phyloP scores from a whole-genome alignment of 2,113 vertebrate genomes.

The Chascanopsetta lugubris region DNA sequence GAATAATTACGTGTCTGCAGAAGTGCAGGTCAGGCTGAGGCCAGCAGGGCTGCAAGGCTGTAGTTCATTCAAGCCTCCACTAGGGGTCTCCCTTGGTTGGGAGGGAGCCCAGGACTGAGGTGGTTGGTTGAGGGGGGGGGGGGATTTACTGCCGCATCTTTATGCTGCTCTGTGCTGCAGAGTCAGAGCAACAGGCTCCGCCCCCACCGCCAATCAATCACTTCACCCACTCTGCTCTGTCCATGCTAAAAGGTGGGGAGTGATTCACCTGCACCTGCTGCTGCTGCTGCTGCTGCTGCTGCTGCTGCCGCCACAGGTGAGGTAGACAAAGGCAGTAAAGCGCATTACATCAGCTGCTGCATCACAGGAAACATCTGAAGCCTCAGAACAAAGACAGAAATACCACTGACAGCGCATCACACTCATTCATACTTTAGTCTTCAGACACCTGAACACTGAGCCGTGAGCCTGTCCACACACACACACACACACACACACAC shows the following conservation, averaged over 20 bases:
- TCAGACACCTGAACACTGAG: neutral
- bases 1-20: constrained; percentile 45
- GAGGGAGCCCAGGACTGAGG: constrained; percentile 3
- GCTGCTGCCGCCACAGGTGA: neutral
- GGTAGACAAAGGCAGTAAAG: constrained; percentile 9
- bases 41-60: constrained; percentile 18
- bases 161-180: constrained; percentile 27
- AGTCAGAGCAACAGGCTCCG: neutral
- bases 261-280: neutral
- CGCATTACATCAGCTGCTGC: neutral
- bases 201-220: no score
- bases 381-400: neutral
- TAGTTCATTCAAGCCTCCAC: constrained; percentile 9
- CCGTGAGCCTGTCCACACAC: neutral
- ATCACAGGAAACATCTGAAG: neutral
- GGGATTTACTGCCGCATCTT: constrained; percentile 55
- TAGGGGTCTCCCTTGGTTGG: constrained; percentile 48
- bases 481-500: no score
- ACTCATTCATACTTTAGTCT: no score
- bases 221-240: neutral
- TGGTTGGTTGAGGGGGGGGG: constrained; percentile 37
- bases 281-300: constrained; percentile 1
- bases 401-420: no score
- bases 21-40: constrained; percentile 54
- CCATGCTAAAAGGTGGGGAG: neutral